Base-by-base conservation (phyloP, 2,113 vertebrate genomes). In the Zapornia atra region DNA sequence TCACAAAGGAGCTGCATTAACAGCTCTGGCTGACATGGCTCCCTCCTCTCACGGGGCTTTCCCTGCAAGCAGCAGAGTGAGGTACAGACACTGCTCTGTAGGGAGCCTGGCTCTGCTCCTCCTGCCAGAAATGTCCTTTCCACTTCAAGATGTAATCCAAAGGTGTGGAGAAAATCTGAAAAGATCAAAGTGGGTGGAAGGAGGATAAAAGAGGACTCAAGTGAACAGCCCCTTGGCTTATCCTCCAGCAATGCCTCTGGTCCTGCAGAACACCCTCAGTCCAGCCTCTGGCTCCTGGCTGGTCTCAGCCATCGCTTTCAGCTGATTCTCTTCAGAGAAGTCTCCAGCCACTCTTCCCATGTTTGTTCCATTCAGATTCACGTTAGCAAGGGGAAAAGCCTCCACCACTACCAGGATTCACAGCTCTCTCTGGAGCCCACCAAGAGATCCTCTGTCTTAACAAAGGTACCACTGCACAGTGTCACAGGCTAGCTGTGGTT, bases 201-300 rank as follows among this genome's bases (percentile, higher is more conserved):
- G n/a, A n/a, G 29, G 53, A 64, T 33, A 56, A 34, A 90, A 51
- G 21, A 57, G 36, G 59, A 28, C 40, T 56, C 38, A 28, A 40
- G 29, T 36, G 34, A 56, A 48, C 79, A 77, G 56, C 19, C 31
- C 34, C 76, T 31, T 63, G 53, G 31, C 29, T 54, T 57, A 31
- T 76, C 61, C 76, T 88, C n/a, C 79, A 86, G 38, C 28, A 80
- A 51, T 80, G 40, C 26, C 24, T 80, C 68, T 75, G 72, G 53
- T 24, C 71, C 54, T 4, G 0, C 2, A 1, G 21, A 13, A 8
- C 0, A 1, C 34, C 53, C 82, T 68, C 10, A 13, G 6, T 24
- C n/a, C 60, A 48, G 68, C 31, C 59, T 51, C 50, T 50, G 38
- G 68, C 33, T 73, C 60, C 70, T 36, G 51, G 33, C 48, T 59